Evolutionary conservation across 2,113 vertebrate genomes (phyloP).

Genomic region (Anas platyrhynchos): DNA sequence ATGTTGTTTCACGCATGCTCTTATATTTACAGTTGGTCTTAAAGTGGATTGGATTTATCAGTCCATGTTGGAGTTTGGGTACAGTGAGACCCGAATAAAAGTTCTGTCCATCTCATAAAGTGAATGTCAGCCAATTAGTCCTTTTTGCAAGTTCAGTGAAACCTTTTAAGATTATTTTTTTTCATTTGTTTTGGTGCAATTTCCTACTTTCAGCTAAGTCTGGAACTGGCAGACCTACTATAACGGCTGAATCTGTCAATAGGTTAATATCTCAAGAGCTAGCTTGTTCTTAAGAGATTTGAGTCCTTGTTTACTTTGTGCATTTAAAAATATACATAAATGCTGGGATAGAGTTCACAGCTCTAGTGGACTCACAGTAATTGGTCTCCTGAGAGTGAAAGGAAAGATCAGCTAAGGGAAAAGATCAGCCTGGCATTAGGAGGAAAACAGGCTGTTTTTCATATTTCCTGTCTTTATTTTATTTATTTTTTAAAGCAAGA

Average conservation of each 20-base stretch:
- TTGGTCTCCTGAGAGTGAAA: conserved; percentile 18
- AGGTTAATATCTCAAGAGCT: neutral
- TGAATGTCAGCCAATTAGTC: neutral
- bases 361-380: neutral
- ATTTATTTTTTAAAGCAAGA: neutral
- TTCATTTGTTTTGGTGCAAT: neutral
- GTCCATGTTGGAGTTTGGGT: neutral
- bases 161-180: neutral
- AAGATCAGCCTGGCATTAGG: neutral
- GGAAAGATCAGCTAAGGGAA: neutral
- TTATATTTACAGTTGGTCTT: neutral
- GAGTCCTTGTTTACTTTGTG: neutral
- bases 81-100: neutral
- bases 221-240: neutral
- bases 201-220: neutral
- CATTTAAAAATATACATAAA: conserved; percentile 15
- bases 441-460: neutral
- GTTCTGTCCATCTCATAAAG: neutral
- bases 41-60: neutral
- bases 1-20: neutral
- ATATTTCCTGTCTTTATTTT: conserved; percentile 39
- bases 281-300: neutral
- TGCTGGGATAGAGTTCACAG: neutral
- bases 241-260: rapidly evolving
- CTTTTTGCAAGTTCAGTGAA: neutral